phyloP scores from a whole-genome alignment of 2,113 vertebrate genomes.

The Paralichthys olivaceus region DNA sequence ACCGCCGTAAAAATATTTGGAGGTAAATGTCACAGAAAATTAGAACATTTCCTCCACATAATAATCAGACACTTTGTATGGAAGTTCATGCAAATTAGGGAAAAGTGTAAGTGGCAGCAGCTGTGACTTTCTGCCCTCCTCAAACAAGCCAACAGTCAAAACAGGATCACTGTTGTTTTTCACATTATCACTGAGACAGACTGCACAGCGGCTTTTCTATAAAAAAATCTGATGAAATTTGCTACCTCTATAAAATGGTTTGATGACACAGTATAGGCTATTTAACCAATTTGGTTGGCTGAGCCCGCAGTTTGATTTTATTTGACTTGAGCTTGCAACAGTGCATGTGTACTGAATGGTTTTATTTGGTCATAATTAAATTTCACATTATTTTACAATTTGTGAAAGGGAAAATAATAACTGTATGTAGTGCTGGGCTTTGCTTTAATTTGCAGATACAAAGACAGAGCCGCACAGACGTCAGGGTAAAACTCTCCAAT shows the following conservation, averaged over 20 bases:
- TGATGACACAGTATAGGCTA: not conserved
- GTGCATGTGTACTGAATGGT: not conserved
- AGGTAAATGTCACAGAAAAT: slow-evolving; percentile 47
- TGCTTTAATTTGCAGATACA: not conserved
- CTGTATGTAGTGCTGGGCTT: not conserved
- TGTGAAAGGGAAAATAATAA: not conserved
- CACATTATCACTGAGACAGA: slow-evolving; percentile 23
- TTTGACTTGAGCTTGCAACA: slow-evolving; percentile 13
- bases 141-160: slow-evolving; percentile 8
- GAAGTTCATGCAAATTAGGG: slow-evolving; percentile 44
- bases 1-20: slow-evolving; percentile 30
- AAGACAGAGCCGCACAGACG: not conserved
- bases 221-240: not conserved
- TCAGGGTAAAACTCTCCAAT: not conserved
- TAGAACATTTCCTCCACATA: slow-evolving; percentile 30
- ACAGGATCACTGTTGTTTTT: not conserved
- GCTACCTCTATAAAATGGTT: slow-evolving; percentile 30
- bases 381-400: not conserved
- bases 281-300: not conserved
- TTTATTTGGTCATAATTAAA: not conserved
- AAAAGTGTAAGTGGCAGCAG: slow-evolving; percentile 45
- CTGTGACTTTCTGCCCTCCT: slow-evolving; percentile 45
- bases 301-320: slow-evolving; percentile 7
- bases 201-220: not conserved
- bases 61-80: slow-evolving; percentile 31